phyloP scores from a whole-genome alignment of 2,113 vertebrate species.

The Ahaetulla prasina region DNA sequence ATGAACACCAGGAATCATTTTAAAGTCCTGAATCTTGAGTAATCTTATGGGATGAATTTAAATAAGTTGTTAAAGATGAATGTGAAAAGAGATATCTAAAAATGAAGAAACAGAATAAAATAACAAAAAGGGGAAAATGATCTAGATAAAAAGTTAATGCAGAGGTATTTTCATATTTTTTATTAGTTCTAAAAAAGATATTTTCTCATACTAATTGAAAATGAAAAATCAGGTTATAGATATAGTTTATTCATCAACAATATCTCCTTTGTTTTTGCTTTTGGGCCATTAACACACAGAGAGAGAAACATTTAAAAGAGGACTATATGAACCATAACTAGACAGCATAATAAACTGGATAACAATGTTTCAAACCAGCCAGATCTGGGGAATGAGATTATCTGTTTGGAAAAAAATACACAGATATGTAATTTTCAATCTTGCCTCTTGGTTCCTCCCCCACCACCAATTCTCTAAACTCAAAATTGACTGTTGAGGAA shows the following conservation, averaged over 20 bases:
- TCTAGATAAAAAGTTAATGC: not conserved
- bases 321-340: not conserved
- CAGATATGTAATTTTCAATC: not conserved
- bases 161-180: not conserved
- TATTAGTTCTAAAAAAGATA: not conserved
- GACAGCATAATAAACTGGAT: not conserved
- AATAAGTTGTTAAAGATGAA: not conserved
- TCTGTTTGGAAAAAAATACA: not conserved
- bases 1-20: not conserved
- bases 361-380: not conserved
- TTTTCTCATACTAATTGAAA: not conserved
- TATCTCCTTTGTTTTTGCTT: not conserved
- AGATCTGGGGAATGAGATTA: not conserved
- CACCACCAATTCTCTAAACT: not conserved
- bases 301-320: not conserved
- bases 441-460: not conserved
- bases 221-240: not conserved
- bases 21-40: not conserved
- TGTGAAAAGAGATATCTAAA: not conserved
- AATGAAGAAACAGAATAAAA: not conserved
- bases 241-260: not conserved
- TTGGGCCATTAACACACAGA: not conserved
- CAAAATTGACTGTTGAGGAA: not conserved
- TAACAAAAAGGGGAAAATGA: not conserved
- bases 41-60: not conserved